A percentile compares a stretch with the other conserved stretches of the same genome.
phyloP scores from a whole-genome alignment of 37 sponge, comb jelly and placozoan genomes.

The Agelas oroides region DNA sequence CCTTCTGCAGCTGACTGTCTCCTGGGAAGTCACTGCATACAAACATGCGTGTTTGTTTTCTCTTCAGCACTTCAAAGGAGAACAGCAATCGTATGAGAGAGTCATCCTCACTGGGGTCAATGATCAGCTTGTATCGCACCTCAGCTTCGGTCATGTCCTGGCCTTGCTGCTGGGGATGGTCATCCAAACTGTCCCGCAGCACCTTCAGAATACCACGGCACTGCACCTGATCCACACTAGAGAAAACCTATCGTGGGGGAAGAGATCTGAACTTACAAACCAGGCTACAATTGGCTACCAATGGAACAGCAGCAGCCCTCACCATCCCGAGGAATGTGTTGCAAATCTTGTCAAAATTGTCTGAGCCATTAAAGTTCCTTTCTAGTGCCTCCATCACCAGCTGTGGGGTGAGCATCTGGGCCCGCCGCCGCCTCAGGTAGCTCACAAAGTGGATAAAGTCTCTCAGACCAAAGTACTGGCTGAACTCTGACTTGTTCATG shows the following conservation, averaged over 20 bases:
- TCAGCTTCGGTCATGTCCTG: slow-evolving; percentile 73
- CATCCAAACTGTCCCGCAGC: slow-evolving; percentile 67
- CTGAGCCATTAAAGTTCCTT: slow-evolving; percentile 89
- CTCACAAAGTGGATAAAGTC: slow-evolving; percentile 92
- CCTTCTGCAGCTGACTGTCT: slow-evolving; percentile 74
- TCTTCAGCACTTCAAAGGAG: slow-evolving; percentile 65
- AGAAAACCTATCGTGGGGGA: background rate
- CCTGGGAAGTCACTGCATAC: slow-evolving; percentile 86
- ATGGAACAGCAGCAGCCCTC: background rate
- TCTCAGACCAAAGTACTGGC: slow-evolving; percentile 76
- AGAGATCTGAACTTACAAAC: too few species aligned
- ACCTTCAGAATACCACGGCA: slow-evolving; percentile 57
- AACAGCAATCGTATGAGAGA: slow-evolving; percentile 74
- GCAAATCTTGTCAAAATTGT: slow-evolving; percentile 60
- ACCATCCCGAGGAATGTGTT: slow-evolving; percentile 41
- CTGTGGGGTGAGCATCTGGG: slow-evolving; percentile 44
- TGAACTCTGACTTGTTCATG: slow-evolving; percentile 32
- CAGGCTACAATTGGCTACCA: too few species aligned
- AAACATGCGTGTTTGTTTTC: slow-evolving; percentile 49
- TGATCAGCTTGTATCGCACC: slow-evolving; percentile 86
- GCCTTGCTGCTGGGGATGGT: slow-evolving; percentile 49
- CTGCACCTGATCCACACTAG: background rate
- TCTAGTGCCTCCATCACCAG: slow-evolving; percentile 78
- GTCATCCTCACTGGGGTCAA: slow-evolving; percentile 86
- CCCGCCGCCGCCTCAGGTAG: slow-evolving; percentile 73